Evolutionary conservation across 2,888 invertebrate genomes (phyloP).

Genomic region (Beris chalybata): DNA sequence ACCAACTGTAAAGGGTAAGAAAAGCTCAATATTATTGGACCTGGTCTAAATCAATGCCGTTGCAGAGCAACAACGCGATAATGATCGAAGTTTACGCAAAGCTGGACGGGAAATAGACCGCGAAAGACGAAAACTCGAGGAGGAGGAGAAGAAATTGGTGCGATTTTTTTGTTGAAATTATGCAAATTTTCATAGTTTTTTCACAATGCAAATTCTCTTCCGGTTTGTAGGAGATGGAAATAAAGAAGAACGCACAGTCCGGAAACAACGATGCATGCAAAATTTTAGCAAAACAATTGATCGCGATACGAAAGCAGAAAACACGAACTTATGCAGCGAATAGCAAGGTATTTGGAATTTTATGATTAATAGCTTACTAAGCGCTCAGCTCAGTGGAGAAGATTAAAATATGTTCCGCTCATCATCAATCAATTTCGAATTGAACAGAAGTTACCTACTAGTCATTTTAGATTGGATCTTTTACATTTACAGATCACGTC

Average conservation of each 20-base stretch:
- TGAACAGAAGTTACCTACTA: no score
- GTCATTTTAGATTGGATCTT: neutral
- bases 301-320: conserved; percentile 86
- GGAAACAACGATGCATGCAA: conserved; percentile 83
- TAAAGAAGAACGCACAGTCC: conserved; percentile 83
- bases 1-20: conserved; percentile 66
- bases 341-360: conserved; percentile 77
- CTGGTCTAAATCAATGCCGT: no score
- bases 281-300: conserved; percentile 85
- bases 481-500: conserved; percentile 59
- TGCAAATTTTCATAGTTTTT: neutral
- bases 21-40: no score
- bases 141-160: conserved; percentile 85
- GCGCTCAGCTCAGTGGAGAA: no score
- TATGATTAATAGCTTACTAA: no score
- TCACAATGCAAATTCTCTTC: conserved; percentile 14
- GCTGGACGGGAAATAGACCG: conserved; percentile 82
- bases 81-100: conserved; percentile 77
- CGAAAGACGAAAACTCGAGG: conserved; percentile 78
- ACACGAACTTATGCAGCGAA: conserved; percentile 78
- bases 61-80: conserved; percentile 79
- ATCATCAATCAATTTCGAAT: no score
- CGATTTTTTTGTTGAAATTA: neutral
- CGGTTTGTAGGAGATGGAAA: conserved; percentile 86
- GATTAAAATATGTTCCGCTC: no score